These are phyloP conservation scores for Gymnothorax reevesii DNA, from an alignment of 2,797 vertebrate species.

Conservation along the genomic window DNA sequence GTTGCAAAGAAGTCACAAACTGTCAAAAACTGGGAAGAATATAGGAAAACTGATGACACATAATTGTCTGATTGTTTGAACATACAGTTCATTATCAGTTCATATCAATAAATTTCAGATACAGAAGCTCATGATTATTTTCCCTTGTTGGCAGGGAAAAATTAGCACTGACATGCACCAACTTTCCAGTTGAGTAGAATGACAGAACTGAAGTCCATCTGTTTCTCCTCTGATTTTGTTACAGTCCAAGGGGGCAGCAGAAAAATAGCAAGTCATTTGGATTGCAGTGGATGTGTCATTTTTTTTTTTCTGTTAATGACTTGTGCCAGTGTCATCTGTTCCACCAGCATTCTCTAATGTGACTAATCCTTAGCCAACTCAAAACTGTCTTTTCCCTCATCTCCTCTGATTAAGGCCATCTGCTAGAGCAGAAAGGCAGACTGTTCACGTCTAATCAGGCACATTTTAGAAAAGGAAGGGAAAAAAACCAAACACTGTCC, in stretches of 20 bases:
- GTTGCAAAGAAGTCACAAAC: background rate
- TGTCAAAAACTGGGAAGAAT: background rate
- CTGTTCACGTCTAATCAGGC: conserved; percentile 14
- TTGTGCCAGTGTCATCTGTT: conserved; percentile 20
- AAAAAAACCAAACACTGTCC: background rate
- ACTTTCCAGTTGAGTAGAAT: background rate
- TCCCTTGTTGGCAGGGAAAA: background rate
- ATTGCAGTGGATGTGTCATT: background rate
- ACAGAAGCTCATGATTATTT: background rate
- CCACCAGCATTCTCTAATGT: conserved; percentile 13
- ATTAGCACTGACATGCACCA: background rate
- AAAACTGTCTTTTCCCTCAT: background rate
- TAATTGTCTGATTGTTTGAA: background rate
- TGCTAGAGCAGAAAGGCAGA: conserved; percentile 19
- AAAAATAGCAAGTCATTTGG: conserved; percentile 6
- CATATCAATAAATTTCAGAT: background rate
- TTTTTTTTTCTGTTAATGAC: conserved; percentile 15
- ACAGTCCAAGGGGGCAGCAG: background rate
- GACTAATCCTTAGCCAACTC: conserved; percentile 19
- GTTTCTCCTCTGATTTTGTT: background rate
- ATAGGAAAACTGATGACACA: background rate
- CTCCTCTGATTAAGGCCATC: conserved; percentile 19
- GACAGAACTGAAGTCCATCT: conserved; percentile 11
- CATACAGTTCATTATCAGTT: background rate
- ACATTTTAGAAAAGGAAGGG: conserved; percentile 2